Base-by-base conservation (phyloP, 64 coral and sea anemone species). In the Exaiptasia diaphana region DNA sequence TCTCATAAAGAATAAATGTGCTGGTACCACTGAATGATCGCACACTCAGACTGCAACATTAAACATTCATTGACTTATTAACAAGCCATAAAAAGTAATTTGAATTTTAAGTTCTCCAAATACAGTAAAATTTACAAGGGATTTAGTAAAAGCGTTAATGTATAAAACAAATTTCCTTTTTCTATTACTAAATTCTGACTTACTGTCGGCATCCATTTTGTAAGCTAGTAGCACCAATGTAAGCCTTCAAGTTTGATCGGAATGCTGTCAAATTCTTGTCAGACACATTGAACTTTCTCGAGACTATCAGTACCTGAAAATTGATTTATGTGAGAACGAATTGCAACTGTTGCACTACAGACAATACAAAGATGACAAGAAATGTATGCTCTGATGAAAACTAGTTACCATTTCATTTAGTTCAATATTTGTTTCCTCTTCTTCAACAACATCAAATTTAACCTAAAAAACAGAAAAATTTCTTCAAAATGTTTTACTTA, bases 401-500 rank as follows among this genome's bases (percentile, higher is more conserved):
- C 18, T 37, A 38, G 41, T 36, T 63, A 93, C 90, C 83, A 57
- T 75, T 23, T 82, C 63, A 29, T 93, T 61, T 31, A 68, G 50
- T 18, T 68, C 34, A 33, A 60, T 29, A 49, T 87, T 76, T 34
- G 81, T 68, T 53, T 93, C 90, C 64, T 93, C 83, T 75, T 93
- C 90, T 63, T 93, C 90, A 75, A 93, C 71, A 48, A 93, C 90
- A 87, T 87, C 76, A 80, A 93, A 93, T 29, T 93, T 93, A 24
- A 86, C 83, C 90, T 93, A 42, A 12, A 40, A 36, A 43, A 39
- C 12, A 68, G 3, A 69, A 13, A 61, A 61, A 13, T 32, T 5
- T 24, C 10, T 29, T 12, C 23, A 25, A 30, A 61, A 32, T 4
- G n/a, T 33, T 33, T 34, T 20, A 30, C n/a, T 52, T 20, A 3